Conservation (phyloP, 1,140 invertebrate genomes). For the Druon quercuslanigerum region DNA sequence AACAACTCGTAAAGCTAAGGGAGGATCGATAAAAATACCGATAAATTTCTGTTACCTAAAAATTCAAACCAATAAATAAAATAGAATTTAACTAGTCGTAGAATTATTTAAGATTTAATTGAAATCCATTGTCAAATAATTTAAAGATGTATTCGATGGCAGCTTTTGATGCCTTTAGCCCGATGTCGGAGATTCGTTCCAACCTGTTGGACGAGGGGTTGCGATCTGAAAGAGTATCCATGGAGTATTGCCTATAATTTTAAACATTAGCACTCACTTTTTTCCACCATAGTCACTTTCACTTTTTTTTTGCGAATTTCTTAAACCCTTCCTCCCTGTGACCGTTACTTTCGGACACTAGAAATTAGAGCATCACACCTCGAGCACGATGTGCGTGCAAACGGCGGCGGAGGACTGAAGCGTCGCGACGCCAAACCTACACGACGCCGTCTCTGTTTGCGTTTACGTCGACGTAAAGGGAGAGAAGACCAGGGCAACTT, state of each 20-base stretch:
- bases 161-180: background rate
- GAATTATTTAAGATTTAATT: too few relatives aligned
- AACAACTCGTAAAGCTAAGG: too few relatives aligned
- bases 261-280: constrained; percentile 65
- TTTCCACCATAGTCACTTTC: constrained; percentile 66
- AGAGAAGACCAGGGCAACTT: constrained; percentile 54
- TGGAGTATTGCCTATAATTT: background rate
- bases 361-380: constrained; percentile 51
- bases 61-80: too few relatives aligned
- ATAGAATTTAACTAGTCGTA: too few relatives aligned
- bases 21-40: too few relatives aligned
- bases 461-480: constrained; percentile 59
- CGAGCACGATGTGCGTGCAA: constrained; percentile 58
- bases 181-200: constrained; percentile 8
- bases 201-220: constrained; percentile 54
- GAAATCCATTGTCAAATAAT: too few relatives aligned
- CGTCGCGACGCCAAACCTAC: constrained; percentile 65
- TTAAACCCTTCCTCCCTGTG: constrained; percentile 7
- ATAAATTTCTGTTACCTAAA: too few relatives aligned
- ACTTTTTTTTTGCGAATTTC: constrained; percentile 21
- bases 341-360: constrained; percentile 44
- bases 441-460: constrained; percentile 64
- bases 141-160: background rate
- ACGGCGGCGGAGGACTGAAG: constrained; percentile 67
- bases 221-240: constrained; percentile 2